Evolutionary conservation across 2,113 vertebrate genomes (phyloP), one percentile per base, ranked within the genome.

Genomic region (Addax nasomaculatus): DNA sequence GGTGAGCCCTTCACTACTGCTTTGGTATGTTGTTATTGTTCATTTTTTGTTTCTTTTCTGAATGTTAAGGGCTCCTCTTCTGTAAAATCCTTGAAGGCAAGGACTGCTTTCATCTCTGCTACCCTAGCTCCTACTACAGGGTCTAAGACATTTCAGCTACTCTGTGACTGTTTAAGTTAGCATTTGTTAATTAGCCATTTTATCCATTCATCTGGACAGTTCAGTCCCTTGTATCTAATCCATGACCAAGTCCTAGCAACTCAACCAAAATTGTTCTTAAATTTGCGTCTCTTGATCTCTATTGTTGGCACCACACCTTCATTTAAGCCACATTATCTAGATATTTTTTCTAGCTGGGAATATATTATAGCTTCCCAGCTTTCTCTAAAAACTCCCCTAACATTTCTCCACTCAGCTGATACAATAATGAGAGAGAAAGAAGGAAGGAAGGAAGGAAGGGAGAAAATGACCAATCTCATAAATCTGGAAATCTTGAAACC

Each of bases 401-500:
- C 13, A 11, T 94, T 81, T 60, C n/a, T 81, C 53, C 43, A 91
- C 73, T 73, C 13, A 96, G 73, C n/a, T 73, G 47, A 79, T 89
- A 81, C 1, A 25, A 39, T 76, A 47, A 47, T 84, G 23, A 30
- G n/a, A 64, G 53, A 73, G 15, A 73, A 30, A 53, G 19, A 86
- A 29, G 14, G 8, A 70, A 43, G 12, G 47, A 53, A 36, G 17
- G 33, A 58, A 12, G 58, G 43, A 60, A 53, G 33, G 73, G 49
- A 83, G n/a, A 64, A 76, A 86, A 36, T 55, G 55, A 79, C 49
- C 39, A 51, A 43, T 14, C 23, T 94, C 29, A 51, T 81, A 81
- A 73, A n/a, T 87, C 91, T 96, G n/a, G 83, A 94, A 73, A 33
- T 30, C 62, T 76, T 81, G 51, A 94, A 81, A 96, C 23, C 23